Base-by-base conservation (phyloP, 2,797 vertebrate genomes). In the Melanotaenia pygmaea region DNA sequence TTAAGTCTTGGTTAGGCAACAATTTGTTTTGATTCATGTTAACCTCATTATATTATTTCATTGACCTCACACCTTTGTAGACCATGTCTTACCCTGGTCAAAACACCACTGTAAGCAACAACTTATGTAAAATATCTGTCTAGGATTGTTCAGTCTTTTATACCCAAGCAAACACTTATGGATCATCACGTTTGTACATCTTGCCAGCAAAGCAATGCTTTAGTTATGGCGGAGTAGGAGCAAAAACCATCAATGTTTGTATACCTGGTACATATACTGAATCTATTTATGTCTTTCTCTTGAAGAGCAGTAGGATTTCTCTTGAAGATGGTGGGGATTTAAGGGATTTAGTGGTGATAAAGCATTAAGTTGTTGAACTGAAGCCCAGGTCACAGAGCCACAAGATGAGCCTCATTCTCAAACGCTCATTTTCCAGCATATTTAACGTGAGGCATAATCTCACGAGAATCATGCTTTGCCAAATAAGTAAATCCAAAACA, bases 141-240 rank as follows among this genome's bases (percentile, higher is more conserved):
- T 87, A 86, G 64, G 84, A 67, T 69, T 37, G 64, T 70, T 3
- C 26, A 56, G 72, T 81, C 56, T 59, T 79, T 59, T 28, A 75
- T 78, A 79, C 73, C 80, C 82, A 84, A 87, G 83, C 81, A 81
- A 85, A 86, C 72, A 75, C 73, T 72, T 86, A 47, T 65, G 82
- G 81, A 83, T 88, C 61, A 80, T 80, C 22, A 20, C n/a, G 59
- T 78, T 72, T 85, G 70, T 78, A 86, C 70, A 37, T 77, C 47
- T 80, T 82, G 81, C 79, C 89, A 84, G 70, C 45, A 58, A 35
- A 72, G 70, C 28, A 53, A 35, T 62, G 34, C 28, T 67, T 53
- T 4, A 51, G 40, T 59, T 35, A 56, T n/a, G 51, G 53, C 30
- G 37, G 37, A 43, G 34, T 61, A 83, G 56, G 35, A 30, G 54